phyloP scores from a whole-genome alignment of 2,888 invertebrate genomes.

The Spicauda simplicius region DNA sequence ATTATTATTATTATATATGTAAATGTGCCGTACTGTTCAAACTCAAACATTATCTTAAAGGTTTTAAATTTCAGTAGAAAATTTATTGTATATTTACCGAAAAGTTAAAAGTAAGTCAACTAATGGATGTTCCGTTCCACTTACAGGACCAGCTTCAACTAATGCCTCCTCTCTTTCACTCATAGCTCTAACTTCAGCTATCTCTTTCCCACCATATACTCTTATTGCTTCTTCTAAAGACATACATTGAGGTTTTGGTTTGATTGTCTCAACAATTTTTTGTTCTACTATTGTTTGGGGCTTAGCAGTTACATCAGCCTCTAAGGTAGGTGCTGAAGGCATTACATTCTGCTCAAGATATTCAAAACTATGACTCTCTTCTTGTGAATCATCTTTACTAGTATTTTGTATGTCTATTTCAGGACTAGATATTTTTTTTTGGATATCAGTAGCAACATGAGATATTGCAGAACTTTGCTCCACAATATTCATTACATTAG shows the following conservation, averaged over 20 bases:
- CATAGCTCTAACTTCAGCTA: slow-evolving; percentile 63
- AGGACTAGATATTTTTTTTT: neutral
- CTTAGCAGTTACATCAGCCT: slow-evolving; percentile 15
- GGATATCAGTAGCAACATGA: neutral
- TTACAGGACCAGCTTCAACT: slow-evolving; percentile 65
- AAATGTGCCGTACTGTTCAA: too few species aligned
- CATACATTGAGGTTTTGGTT: slow-evolving; percentile 59
- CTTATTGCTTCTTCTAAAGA: slow-evolving; percentile 66
- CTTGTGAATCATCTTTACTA: neutral
- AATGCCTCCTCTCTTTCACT: slow-evolving; percentile 69
- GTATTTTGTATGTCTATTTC: neutral
- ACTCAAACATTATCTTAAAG: too few species aligned
- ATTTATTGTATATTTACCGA: too few species aligned
- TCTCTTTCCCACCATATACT: slow-evolving; percentile 66
- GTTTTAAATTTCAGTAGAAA: too few species aligned
- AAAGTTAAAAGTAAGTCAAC: slow-evolving; percentile 75
- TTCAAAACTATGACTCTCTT: slow-evolving; percentile 1
- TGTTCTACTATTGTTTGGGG: slow-evolving; percentile 36
- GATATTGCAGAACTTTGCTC: neutral
- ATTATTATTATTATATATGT: too few species aligned
- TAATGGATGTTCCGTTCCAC: slow-evolving; percentile 71
- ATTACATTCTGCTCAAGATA: slow-evolving; percentile 40
- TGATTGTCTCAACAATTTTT: slow-evolving; percentile 35
- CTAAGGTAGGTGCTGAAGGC: slow-evolving; percentile 70
- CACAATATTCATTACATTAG: neutral